Percentiles rank a stretch among this genome's conserved stretches.
These are phyloP conservation scores for Callaeas wilsoni DNA, from an alignment of 2,113 vertebrate genomes.

Conservation along the genomic window DNA sequence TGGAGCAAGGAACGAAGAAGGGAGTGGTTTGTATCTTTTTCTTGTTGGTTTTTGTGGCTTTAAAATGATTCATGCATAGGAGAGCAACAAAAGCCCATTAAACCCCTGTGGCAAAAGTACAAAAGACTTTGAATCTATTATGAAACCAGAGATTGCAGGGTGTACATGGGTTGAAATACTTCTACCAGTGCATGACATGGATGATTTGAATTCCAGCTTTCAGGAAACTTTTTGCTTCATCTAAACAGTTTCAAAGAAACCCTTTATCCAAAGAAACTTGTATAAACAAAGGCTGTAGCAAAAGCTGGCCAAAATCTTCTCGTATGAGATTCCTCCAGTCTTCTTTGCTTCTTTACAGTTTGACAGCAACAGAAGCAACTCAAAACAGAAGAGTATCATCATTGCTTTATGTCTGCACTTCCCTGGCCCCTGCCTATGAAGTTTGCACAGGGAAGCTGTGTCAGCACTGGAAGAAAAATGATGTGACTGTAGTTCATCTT, in stretches of 20 bases:
- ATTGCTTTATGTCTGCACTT: background rate
- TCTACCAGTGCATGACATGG: background rate
- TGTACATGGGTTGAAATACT: background rate
- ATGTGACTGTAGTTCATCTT: background rate
- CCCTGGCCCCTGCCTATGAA: background rate
- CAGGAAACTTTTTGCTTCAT: background rate
- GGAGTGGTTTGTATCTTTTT: background rate
- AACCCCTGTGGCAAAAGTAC: background rate
- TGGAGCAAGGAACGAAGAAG: background rate
- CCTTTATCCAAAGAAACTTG: background rate
- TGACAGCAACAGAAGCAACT: background rate
- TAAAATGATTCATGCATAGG: background rate
- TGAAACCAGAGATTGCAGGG: background rate
- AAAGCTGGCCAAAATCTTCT: background rate
- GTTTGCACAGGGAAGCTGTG: background rate
- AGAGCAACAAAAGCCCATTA: background rate
- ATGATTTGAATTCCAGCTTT: background rate
- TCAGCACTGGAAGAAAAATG: slow-evolving; percentile 19
- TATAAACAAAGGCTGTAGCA: background rate
- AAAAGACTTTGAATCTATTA: background rate
- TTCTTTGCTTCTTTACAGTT: background rate
- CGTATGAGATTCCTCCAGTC: background rate
- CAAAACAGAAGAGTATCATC: background rate
- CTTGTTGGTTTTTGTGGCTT: background rate
- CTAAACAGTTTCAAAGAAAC: background rate